Evolutionary conservation across 2,888 invertebrate genomes (phyloP), one percentile per base, ranked within the genome.

Genomic region (Plagodis dolabraria): DNA sequence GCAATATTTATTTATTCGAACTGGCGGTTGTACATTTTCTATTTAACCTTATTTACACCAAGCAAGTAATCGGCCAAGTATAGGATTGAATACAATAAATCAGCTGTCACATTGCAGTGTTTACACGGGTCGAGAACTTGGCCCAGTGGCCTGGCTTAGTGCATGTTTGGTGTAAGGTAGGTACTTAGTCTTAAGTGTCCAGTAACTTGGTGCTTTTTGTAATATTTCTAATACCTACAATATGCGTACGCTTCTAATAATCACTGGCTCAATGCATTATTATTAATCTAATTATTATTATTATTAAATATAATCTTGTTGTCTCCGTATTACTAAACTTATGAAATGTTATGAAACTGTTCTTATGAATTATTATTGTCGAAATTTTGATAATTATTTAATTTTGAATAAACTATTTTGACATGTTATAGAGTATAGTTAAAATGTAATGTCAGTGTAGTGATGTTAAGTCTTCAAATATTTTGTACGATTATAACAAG

Each of bases 231-330:
- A 77, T 77, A 43, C 74, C 68, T 69, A 68, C 58, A 71, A 72
- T 72, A 77, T 72, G 71, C 73, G 75, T 80, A 77, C 72, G 87
- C 85, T 85, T 84, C 76, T 79, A 80, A 84, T 77, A 76, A 77
- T 77, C 76, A 79, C 82, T 82, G 83, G 87, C 87, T 87, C 87
- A 87, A 87, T 80, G 79, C 79, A 75, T 83, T 82, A 78, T 78
- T 80, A 77, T 74, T 80, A 60, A 42, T 71, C 74, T 71, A 69
- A 67, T 68, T 74, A 58, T 63, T 67, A 56, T 71, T 59, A 68
- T 66, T 67, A 68, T 65, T 57, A 56, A 49, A 53, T 11, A 9
- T 49, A 49, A 49, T 45, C 44, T 38, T 51, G 42, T 56, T 56
- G 46, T 51, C 47, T 53, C 46, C 36, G 50, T 56, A 47, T 56